Base-by-base conservation (phyloP, 2,888 invertebrate genomes). In the Macrophya annulata region DNA sequence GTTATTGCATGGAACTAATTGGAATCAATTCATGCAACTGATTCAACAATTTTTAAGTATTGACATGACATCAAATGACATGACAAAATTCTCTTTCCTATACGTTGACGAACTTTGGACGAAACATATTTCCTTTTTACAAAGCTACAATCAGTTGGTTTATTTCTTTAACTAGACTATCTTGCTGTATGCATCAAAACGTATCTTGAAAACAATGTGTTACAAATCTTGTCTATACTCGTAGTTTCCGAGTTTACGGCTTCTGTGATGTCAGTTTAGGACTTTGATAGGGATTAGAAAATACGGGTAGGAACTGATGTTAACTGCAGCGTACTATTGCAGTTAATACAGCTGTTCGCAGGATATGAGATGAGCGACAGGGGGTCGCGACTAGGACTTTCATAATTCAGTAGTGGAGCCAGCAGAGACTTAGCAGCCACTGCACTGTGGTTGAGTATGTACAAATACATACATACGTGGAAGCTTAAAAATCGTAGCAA, bases 401-500 rank as follows among this genome's bases (percentile, higher is more conserved):
- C 68, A 37, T 17, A 68, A 37, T 68, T 17, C 37, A 37, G 68
- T 37, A 68, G 31, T 68, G 68, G 6, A 68, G 37, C 68, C 68
- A 68, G 68, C 68, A 31, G 62, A 25, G 25, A 0, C 62, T 25
- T 21, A 31, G 21, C 10, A 25, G 62, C 21, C 21, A 31, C 62
- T 10, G 62, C 37, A 68, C 37, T 68, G 68, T 37, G 15, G 15
- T 65, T 68, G 31, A 68, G 37, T 68, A 68, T 37, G 37, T 68
- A 37, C 25, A 37, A 25, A 37, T 25, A 62, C 37, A 62, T 81
- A 92, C 92, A 88, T 88, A 93, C 93, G 91, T 68, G 93, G 92
- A 68, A 92, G 88, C 85, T 92, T 92, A 86, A 94, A 92, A 84
- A 92, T 90, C 76, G 89, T 87, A 40, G 93, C 92, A 55, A 94